Percentiles rank a stretch among this genome's conserved stretches.
Evolutionary conservation across 2,113 vertebrate genomes (phyloP).

Genomic region (Trichomycterus rosablanca): DNA sequence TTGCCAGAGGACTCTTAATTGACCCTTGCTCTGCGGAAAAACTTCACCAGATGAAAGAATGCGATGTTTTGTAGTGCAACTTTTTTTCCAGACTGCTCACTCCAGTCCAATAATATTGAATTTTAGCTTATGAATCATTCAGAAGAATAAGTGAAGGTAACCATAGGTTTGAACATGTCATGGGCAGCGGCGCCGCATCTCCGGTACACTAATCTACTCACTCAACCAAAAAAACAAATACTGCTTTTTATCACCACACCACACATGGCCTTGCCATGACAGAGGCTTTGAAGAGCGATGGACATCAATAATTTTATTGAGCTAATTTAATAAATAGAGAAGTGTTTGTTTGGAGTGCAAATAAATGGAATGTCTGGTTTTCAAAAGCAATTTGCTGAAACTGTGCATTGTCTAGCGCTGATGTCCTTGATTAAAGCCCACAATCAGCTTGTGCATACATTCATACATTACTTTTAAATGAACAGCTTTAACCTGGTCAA

Average conservation of each 20-base stretch:
- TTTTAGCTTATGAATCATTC: constrained; percentile 65
- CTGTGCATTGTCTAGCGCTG: constrained; percentile 48
- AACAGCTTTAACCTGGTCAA: not conserved
- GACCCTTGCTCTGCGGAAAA: constrained; percentile 66
- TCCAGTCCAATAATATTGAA: constrained; percentile 62
- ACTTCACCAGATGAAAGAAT: constrained; percentile 70
- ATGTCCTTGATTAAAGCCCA: constrained; percentile 54
- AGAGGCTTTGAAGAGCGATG: constrained; percentile 39
- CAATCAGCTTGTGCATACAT: not conserved
- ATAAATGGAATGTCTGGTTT: constrained; percentile 33
- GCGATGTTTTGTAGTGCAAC: constrained; percentile 69
- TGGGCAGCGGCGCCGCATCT: constrained; percentile 56
- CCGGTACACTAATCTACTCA: constrained; percentile 50
- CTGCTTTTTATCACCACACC: constrained; percentile 46
- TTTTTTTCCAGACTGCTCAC: constrained; percentile 55
- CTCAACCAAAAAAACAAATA: constrained; percentile 41
- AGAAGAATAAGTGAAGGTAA: constrained; percentile 45
- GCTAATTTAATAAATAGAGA: constrained; percentile 22
- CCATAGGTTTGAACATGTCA: constrained; percentile 61
- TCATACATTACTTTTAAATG: not conserved
- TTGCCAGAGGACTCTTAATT: constrained; percentile 72
- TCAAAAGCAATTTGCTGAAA: constrained; percentile 57
- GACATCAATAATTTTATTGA: constrained; percentile 21
- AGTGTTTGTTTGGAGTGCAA: constrained; percentile 21
- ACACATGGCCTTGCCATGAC: constrained; percentile 28